Evolutionary conservation across 1,140 invertebrate genomes (phyloP).

Genomic region (Musca domestica): DNA sequence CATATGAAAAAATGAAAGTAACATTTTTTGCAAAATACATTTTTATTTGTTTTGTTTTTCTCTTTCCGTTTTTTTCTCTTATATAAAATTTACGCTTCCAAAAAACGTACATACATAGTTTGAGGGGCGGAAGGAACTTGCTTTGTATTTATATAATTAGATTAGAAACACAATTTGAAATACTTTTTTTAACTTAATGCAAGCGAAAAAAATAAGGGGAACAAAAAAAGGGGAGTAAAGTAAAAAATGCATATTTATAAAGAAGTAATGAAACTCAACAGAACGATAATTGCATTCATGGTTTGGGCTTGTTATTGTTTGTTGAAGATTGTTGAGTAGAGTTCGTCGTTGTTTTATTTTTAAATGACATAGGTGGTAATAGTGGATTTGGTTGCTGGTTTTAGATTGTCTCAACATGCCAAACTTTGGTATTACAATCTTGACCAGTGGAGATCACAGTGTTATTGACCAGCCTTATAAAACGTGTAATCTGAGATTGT

Average conservation of each 20-base stretch:
- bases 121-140: no score
- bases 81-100: constrained; percentile 18
- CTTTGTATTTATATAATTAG: constrained; percentile 18
- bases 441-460: constrained; percentile 90
- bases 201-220: no score
- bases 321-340: no score
- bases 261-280: not conserved
- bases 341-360: no score
- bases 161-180: constrained; percentile 11
- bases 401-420: constrained; percentile 60
- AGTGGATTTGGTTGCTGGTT: not conserved
- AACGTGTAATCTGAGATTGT: constrained; percentile 88
- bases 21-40: constrained; percentile 12
- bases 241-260: not conserved
- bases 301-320: not conserved
- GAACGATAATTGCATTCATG: no score
- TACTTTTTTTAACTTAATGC: constrained; percentile 15
- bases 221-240: not conserved
- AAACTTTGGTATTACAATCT: constrained; percentile 91
- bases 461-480: constrained; percentile 84
- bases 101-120: constrained; percentile 1
- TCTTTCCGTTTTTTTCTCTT: no score
- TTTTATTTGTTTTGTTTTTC: not conserved
- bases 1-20: no score
- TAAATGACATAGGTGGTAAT: no score